phyloP scores from a whole-genome alignment of 2,888 invertebrate species.

The Gryllus longicercus region DNA sequence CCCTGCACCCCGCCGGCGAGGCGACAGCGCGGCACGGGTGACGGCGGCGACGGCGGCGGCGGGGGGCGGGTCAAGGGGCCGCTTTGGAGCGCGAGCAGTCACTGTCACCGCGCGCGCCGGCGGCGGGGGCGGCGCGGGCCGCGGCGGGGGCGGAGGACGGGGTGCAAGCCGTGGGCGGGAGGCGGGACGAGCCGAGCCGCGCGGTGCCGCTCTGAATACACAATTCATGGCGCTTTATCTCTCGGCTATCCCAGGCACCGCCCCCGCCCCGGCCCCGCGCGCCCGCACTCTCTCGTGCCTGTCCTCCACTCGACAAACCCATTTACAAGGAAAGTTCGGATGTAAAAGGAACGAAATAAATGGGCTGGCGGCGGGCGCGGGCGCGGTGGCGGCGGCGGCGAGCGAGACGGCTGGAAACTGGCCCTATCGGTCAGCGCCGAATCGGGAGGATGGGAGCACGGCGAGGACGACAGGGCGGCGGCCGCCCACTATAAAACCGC shows the following conservation, averaged over 20 bases:
- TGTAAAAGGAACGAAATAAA: constrained; percentile 17
- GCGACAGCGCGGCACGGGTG: too few relatives aligned
- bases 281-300: neutral
- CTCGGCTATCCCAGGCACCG: neutral
- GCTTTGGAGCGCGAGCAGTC: neutral
- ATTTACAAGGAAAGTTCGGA: constrained; percentile 2
- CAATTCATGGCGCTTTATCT: constrained; percentile 29
- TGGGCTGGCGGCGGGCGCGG: neutral
- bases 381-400: too few relatives aligned
- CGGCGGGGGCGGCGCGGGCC: neutral
- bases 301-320: neutral
- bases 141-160: neutral
- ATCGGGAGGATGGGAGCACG: neutral
- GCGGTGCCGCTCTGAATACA: constrained; percentile 24
- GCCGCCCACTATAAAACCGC: neutral
- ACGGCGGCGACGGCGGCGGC: too few relatives aligned
- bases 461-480: too few relatives aligned
- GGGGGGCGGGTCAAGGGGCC: too few relatives aligned
- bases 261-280: neutral
- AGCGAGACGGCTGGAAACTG: constrained; percentile 3
- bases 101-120: neutral
- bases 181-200: constrained; percentile 25
- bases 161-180: neutral
- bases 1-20: too few relatives aligned
- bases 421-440: constrained; percentile 3